Conservation (phyloP, 2,113 vertebrate species). For the Echinops telfairi region DNA sequence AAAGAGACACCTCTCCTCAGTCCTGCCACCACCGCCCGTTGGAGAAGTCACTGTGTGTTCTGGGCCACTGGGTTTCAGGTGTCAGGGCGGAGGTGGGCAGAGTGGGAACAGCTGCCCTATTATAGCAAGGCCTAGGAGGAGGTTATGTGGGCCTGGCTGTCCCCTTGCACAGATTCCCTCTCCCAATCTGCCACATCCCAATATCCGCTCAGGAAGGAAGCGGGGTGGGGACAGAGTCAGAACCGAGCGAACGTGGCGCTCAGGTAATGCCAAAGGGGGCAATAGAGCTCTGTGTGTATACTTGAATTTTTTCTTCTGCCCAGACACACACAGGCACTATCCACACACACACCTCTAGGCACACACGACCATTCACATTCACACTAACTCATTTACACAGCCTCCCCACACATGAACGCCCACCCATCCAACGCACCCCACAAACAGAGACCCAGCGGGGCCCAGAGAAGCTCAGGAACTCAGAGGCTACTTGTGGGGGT, state of each 20-base stretch:
- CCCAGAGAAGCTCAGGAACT: conserved; percentile 9
- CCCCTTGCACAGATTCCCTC: not conserved
- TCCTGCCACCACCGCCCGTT: not conserved
- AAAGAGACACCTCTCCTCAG: not conserved
- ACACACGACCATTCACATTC: not conserved
- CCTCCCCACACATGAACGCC: not conserved
- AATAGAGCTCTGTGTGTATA: not conserved
- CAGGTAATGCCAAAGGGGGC: not conserved
- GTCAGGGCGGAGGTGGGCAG: not conserved
- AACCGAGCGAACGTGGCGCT: not conserved
- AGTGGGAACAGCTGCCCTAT: not conserved
- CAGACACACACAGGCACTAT: not conserved
- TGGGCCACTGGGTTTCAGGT: not conserved
- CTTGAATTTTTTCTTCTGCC: conserved; percentile 19
- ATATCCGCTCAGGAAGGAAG: too few species aligned
- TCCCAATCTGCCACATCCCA: not conserved
- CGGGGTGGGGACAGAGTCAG: not conserved
- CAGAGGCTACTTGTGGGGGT: not conserved
- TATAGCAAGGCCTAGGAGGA: not conserved
- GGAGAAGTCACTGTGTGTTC: not conserved
- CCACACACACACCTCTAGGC: not conserved
- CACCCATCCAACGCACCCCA: not conserved
- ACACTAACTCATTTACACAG: not conserved
- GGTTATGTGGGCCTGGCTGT: not conserved
- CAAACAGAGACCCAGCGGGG: not conserved